Evolutionary conservation across 2,797 vertebrate species (phyloP).

Genomic region (Jordanella pulchra): DNA sequence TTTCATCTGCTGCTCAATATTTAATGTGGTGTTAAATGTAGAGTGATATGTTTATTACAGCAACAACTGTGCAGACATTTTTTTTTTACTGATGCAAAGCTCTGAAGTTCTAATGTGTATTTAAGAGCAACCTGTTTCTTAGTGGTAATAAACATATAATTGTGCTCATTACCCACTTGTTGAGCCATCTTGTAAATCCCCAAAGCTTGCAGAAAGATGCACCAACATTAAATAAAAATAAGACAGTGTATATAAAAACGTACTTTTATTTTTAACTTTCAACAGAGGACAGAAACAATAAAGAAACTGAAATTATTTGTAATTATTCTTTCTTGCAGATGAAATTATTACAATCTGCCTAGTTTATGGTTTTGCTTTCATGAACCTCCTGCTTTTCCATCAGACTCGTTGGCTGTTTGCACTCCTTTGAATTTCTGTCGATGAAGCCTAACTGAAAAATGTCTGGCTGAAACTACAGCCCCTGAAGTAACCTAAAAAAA

Average conservation of each 20-base stretch:
- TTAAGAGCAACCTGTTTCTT: slow-evolving; percentile 22
- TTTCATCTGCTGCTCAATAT: slow-evolving; percentile 1
- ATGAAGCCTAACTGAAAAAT: slow-evolving; percentile 36
- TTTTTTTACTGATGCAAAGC: not conserved
- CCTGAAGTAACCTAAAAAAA: slow-evolving; percentile 81
- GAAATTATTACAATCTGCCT: slow-evolving; percentile 66
- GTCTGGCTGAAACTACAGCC: slow-evolving; percentile 63
- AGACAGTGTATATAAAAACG: slow-evolving; percentile 76
- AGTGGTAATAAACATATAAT: slow-evolving; percentile 5
- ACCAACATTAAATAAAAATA: slow-evolving; percentile 45
- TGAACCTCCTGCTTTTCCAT: slow-evolving; percentile 47
- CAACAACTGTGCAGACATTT: slow-evolving; percentile 10
- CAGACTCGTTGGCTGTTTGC: slow-evolving; percentile 31
- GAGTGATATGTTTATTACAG: slow-evolving; percentile 15
- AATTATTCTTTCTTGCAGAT: slow-evolving; percentile 48
- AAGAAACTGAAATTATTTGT: slow-evolving; percentile 54
- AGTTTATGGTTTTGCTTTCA: slow-evolving; percentile 49
- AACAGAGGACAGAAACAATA: slow-evolving; percentile 60
- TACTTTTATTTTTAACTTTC: slow-evolving; percentile 66
- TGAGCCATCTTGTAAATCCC: slow-evolving; percentile 20
- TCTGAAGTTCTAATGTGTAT: not conserved
- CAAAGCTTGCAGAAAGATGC: slow-evolving; percentile 10
- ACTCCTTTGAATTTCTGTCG: slow-evolving; percentile 44
- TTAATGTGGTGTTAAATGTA: slow-evolving; percentile 10
- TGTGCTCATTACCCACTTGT: slow-evolving; percentile 24